A percentile compares a stretch with the other conserved stretches of the same genome.
Evolutionary conservation across 2,888 invertebrate genomes (phyloP).

Genomic region (Agrotis exclamationis): DNA sequence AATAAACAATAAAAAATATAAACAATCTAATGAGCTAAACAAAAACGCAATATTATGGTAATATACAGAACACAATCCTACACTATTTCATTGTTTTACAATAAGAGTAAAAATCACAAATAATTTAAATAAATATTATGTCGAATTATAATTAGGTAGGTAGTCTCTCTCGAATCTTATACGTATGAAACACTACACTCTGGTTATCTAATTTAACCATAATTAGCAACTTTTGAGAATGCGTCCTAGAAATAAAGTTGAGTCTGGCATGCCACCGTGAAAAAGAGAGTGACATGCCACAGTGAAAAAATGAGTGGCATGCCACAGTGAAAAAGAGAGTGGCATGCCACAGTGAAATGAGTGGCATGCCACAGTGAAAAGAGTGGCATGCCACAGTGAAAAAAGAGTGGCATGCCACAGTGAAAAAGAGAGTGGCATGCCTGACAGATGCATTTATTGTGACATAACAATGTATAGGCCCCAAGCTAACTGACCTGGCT

Average conservation of each 20-base stretch:
- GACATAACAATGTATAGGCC: not conserved
- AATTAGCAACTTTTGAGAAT: not conserved
- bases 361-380: not conserved
- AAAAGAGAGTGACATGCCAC: not conserved
- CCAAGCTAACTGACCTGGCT: not conserved
- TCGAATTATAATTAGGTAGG: not conserved
- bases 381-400: not conserved
- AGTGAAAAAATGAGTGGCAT: not conserved
- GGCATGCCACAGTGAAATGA: not conserved
- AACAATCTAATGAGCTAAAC: constrained; percentile 10
- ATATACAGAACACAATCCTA: constrained; percentile 24
- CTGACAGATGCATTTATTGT: not conserved
- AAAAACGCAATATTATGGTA: constrained; percentile 18
- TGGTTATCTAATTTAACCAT: not conserved
- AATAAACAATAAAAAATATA: not conserved
- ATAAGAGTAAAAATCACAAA: constrained; percentile 26
- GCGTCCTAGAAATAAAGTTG: not conserved
- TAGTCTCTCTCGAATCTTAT: constrained; percentile 23
- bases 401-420: not conserved
- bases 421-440: not conserved
- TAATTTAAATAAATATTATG: constrained; percentile 27
- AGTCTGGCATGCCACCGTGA: not conserved
- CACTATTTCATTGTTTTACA: constrained; percentile 44
- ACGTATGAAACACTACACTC: not conserved
- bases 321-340: not conserved